phyloP scores from a whole-genome alignment of 23 tunicate species.

The Botrylloides violaceus region DNA sequence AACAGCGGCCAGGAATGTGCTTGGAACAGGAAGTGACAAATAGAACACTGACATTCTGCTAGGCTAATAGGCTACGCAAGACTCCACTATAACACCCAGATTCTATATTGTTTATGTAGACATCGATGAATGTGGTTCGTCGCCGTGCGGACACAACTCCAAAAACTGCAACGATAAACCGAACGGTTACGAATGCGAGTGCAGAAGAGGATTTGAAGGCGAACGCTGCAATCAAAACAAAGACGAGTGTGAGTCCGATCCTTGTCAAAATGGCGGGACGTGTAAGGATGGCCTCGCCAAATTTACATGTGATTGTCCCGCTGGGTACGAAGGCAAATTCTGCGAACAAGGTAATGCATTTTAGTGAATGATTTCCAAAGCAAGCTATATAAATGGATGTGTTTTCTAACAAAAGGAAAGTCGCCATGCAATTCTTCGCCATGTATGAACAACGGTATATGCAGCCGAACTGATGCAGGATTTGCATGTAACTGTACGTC shows the following conservation, averaged over 20 bases:
- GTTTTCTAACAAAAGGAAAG: background rate
- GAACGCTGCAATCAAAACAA: background rate
- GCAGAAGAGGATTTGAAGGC: conserved; percentile 11
- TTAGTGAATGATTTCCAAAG: too few species aligned
- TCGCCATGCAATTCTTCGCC: conserved; percentile 7
- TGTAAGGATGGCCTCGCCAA: background rate
- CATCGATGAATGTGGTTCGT: conserved; percentile 8
- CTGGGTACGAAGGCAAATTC: background rate
- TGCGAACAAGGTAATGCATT: conserved; percentile 5
- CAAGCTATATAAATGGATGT: too few species aligned
- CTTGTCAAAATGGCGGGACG: conserved; percentile 22
- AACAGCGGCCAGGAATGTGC: too few species aligned
- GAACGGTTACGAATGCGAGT: conserved; percentile 14
- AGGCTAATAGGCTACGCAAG: too few species aligned
- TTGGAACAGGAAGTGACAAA: too few species aligned
- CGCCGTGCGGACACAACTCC: background rate
- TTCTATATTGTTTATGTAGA: background rate
- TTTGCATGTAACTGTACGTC: conserved; percentile 1
- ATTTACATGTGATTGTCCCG: background rate
- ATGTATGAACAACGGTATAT: conserved; percentile 6
- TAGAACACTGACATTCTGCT: too few species aligned
- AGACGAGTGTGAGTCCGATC: conserved; percentile 32
- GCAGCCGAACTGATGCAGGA: background rate
- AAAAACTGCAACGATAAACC: conserved; percentile 1
- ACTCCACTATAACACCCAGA: too few species aligned